Conservation (phyloP, 2,113 vertebrate species). For the Macheiramphus alcinus region DNA sequence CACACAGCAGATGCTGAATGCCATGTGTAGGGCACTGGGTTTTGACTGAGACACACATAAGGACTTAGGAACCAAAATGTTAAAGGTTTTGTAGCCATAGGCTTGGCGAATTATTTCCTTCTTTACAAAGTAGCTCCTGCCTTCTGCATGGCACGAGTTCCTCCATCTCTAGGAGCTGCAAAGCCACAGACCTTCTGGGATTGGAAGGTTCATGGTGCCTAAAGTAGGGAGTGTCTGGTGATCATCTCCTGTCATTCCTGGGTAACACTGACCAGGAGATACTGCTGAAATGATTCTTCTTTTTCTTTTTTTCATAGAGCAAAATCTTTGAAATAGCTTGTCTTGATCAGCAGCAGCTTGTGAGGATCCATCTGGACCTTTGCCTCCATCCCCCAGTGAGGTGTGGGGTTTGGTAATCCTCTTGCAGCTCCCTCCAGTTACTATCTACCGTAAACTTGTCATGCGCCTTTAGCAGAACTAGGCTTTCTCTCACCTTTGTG, state of each 20-base stretch:
- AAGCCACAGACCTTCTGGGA: background rate
- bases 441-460: background rate
- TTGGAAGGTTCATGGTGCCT: background rate
- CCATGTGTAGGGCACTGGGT: background rate
- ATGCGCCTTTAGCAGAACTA: rapidly evolving
- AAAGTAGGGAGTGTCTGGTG: background rate
- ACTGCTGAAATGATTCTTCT: background rate
- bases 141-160: background rate
- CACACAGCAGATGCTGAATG: background rate
- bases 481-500: background rate
- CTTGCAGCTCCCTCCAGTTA: background rate
- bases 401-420: background rate
- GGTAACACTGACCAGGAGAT: background rate
- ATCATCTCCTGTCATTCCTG: background rate
- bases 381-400: background rate
- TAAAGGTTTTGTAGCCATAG: background rate
- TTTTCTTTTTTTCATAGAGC: background rate
- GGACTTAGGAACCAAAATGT: background rate
- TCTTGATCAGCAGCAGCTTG: background rate
- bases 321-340: background rate
- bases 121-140: background rate
- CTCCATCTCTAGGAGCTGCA: background rate
- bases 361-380: background rate
- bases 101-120: background rate
- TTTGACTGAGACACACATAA: background rate